A percentile compares a stretch with the other conserved stretches of the same genome.
These are phyloP conservation scores for Oreochromis grahami DNA, from an alignment of 2,797 vertebrate genomes.

Conservation along the genomic window DNA sequence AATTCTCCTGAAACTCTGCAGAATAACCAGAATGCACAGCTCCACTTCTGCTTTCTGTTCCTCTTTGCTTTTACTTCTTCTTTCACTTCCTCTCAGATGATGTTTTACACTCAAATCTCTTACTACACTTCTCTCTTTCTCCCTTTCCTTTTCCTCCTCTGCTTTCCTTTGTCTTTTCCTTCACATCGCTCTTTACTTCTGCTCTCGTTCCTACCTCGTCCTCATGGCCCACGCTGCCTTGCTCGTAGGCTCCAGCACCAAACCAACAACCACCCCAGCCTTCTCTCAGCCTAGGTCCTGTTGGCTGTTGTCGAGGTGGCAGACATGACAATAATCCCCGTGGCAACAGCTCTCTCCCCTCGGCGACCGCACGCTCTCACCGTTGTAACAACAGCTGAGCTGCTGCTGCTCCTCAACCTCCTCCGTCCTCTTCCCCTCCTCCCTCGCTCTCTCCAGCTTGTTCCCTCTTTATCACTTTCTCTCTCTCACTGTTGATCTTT, in stretches of 20 bases:
- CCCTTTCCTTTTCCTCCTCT: neutral
- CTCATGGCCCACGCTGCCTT: slow-evolving; percentile 16
- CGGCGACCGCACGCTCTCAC: neutral
- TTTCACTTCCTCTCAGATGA: neutral
- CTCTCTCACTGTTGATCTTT: neutral
- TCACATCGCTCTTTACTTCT: neutral
- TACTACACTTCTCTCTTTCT: neutral
- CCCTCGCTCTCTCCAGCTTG: neutral
- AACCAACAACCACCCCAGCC: neutral
- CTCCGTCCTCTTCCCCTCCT: neutral
- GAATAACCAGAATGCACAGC: neutral
- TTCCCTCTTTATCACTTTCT: neutral
- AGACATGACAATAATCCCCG: slow-evolving; percentile 41
- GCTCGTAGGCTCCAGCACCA: neutral
- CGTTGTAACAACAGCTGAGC: slow-evolving; percentile 36
- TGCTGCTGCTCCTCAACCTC: neutral
- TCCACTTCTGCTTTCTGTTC: neutral
- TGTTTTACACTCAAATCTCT: neutral
- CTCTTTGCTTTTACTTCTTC: neutral
- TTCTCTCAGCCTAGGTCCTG: slow-evolving; percentile 10
- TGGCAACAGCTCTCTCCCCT: slow-evolving; percentile 30
- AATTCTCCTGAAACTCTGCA: neutral
- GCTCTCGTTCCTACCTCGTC: neutral
- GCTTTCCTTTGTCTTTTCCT: neutral
- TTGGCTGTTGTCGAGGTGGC: slow-evolving; percentile 15